Evolutionary conservation across 2,113 vertebrate species (phyloP).

Genomic region (Heterochromis multidens): DNA sequence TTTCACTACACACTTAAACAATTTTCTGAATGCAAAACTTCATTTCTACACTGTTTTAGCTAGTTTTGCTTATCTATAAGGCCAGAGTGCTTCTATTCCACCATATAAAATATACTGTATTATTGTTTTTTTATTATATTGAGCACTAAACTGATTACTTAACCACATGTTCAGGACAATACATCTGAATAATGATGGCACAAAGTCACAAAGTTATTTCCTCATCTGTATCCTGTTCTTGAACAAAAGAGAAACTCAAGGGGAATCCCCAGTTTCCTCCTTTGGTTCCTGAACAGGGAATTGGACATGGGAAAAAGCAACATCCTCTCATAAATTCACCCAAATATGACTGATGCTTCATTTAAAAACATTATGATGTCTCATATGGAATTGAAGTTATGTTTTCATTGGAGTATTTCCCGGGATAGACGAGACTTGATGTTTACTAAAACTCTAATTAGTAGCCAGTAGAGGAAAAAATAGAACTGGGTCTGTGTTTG

Average conservation of each 20-base stretch:
- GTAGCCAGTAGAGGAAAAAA: background rate
- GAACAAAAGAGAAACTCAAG: conserved; percentile 52
- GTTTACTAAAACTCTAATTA: background rate
- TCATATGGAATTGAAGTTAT: background rate
- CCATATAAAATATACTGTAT: background rate
- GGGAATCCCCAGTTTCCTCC: conserved; percentile 37
- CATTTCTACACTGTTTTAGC: background rate
- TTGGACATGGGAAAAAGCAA: conserved; percentile 7
- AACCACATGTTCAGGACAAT: conserved; percentile 53
- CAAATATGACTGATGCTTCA: background rate
- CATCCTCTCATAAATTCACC: background rate
- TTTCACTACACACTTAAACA: background rate
- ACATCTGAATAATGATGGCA: background rate
- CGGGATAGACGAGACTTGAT: background rate
- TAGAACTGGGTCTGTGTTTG: background rate
- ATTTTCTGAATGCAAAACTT: background rate
- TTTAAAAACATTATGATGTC: background rate
- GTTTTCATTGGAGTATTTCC: background rate
- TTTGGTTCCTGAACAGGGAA: conserved; percentile 33
- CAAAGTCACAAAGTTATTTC: conserved; percentile 52
- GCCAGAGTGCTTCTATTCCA: background rate
- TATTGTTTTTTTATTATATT: conserved; percentile 1
- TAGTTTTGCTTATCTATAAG: background rate
- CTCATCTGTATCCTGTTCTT: conserved; percentile 65
- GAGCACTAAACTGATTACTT: background rate